Base-by-base conservation (phyloP, 2,888 invertebrate genomes). In the Ceramica pisi region DNA sequence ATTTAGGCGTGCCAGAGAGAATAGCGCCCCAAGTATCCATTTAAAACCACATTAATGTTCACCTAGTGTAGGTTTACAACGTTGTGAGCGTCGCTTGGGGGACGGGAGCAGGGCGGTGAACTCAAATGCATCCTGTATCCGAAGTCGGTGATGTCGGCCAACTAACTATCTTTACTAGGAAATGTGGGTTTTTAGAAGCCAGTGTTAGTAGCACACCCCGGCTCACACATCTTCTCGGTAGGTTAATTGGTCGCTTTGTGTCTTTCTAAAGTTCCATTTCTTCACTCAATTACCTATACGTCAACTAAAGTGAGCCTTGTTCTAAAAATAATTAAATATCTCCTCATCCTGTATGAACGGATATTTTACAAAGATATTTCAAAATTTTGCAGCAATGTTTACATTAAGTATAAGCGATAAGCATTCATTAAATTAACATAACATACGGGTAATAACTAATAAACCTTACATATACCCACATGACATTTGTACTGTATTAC, bases 151-250 rank as follows among this genome's bases (percentile, higher is more conserved):
- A 93, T 93, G 93, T 94, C 90, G 93, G 93, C 90, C 92, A 91
- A 85, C 88, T 88, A 90, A 87, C 87, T 88, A 89, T 90, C 93
- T 94, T 86, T 93, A 94, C 93, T 92, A 91, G 95, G 95, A 92
- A 94, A 95, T 94, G 93, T 93, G 89, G 92, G 94, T 94, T 95
- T 94, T 94, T 90, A 94, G 93, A 92, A 92, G 91, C 90, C 87
- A 91, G 92, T 75, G 85, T 93, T 92, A 94, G 91, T 91, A 88
- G 93, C 91, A 91, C 93, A 90, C 87, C 90, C 91, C 89, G 89
- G 88, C 89, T 88, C 88, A 87, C 89, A 89, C 89, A 91, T 92
- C 92, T 92, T 90, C 89, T 89, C 79, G 87, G 92, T 90, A 90
- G 94, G 93, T 94, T 92, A 93, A 91, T 91, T 89, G 91, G 89